phyloP scores from a whole-genome alignment of 2,113 vertebrate genomes.

The Anoplopoma fimbria region DNA sequence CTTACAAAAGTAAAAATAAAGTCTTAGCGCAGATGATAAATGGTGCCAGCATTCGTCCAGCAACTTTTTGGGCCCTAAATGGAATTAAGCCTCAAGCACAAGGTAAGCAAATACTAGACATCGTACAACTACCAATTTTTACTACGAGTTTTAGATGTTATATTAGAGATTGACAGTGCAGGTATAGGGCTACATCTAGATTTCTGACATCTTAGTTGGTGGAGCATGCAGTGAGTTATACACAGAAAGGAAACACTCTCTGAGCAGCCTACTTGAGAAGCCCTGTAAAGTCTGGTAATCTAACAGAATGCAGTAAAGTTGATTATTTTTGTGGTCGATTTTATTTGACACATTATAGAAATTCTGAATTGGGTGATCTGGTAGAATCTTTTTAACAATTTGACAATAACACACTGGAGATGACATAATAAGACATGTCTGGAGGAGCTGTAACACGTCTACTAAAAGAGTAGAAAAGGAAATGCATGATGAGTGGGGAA shows the following conservation, averaged over 20 bases:
- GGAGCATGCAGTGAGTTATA: not conserved
- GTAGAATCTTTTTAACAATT: not conserved
- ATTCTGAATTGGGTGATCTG: not conserved
- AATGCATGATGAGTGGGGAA: not conserved
- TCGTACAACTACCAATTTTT: not conserved
- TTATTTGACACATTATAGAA: not conserved
- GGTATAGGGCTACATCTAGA: not conserved
- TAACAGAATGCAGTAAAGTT: not conserved
- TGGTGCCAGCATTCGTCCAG: too few species aligned
- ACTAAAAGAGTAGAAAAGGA: not conserved
- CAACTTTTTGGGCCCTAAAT: not conserved
- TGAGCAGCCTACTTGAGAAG: not conserved
- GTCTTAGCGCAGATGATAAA: too few species aligned
- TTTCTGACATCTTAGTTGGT: slow-evolving; percentile 9
- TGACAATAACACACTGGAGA: not conserved
- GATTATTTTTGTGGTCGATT: slow-evolving; percentile 1
- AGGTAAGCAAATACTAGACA: not conserved
- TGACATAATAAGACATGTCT: not conserved
- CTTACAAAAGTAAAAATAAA: not conserved
- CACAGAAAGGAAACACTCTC: not conserved
- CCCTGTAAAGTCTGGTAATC: not conserved
- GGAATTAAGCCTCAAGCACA: not conserved
- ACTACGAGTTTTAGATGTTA: not conserved
- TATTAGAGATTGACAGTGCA: not conserved
- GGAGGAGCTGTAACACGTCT: not conserved